phyloP scores from a whole-genome alignment of 2,113 vertebrate species.

The Phyllostomus hastatus region DNA sequence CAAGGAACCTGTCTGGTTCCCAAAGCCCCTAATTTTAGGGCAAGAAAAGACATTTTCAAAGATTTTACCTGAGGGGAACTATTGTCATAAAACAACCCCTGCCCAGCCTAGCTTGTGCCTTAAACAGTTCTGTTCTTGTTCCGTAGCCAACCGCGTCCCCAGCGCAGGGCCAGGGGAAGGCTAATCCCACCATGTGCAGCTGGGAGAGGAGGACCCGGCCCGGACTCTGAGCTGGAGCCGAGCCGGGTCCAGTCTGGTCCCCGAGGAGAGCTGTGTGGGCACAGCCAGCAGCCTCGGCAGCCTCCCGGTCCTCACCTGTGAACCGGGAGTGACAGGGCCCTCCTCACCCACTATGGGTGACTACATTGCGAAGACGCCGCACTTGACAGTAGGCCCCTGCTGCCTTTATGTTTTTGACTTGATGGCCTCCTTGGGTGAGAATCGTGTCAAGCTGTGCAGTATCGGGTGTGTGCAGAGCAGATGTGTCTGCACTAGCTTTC shows the following conservation, averaged over 20 bases:
- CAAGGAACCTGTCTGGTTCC: slow-evolving; percentile 42
- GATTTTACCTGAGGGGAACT: slow-evolving; percentile 8
- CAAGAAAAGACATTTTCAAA: slow-evolving; percentile 25
- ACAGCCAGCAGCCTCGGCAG: fast-evolving
- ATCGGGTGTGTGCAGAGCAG: neutral
- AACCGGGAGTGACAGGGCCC: neutral
- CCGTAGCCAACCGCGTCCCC: neutral
- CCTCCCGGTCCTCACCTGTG: neutral
- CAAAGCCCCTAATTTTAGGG: slow-evolving; percentile 26
- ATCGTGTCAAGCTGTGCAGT: no score
- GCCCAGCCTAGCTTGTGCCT: neutral
- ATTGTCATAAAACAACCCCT: neutral
- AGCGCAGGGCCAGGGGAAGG: neutral
- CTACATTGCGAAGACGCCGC: fast-evolving
- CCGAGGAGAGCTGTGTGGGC: neutral
- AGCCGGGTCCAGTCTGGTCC: neutral
- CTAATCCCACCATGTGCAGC: neutral
- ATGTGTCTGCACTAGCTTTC: neutral
- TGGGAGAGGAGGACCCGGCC: neutral
- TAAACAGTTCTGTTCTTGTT: neutral
- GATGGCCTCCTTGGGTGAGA: neutral
- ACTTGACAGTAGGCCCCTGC: neutral
- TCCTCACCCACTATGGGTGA: neutral
- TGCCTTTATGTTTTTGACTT: neutral
- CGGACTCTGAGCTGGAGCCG: neutral